These are phyloP conservation scores for Heliconius cydno DNA, from an alignment of 2,888 invertebrate genomes.

Conservation along the genomic window DNA sequence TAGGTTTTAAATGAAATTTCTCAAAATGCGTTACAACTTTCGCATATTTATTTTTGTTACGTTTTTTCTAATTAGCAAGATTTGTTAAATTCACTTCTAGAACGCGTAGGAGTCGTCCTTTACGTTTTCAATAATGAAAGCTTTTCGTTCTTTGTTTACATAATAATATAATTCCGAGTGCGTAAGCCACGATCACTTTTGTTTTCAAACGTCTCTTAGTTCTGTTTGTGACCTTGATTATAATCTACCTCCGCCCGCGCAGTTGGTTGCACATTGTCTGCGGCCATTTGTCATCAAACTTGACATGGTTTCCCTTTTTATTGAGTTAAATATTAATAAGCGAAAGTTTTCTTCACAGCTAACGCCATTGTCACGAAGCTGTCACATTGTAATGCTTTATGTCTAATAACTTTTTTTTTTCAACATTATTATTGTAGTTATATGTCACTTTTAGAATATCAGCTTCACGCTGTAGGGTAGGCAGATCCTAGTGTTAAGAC, in stretches of 20 bases:
- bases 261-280: conserved; percentile 66
- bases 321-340: conserved; percentile 68
- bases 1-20: background rate
- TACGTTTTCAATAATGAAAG: conserved; percentile 12
- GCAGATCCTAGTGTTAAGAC: too few species aligned
- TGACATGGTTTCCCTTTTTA: conserved; percentile 74
- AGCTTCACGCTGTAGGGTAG: too few species aligned
- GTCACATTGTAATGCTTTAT: background rate
- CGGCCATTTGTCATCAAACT: conserved; percentile 63
- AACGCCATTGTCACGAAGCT: conserved; percentile 31
- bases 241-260: conserved; percentile 58
- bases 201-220: conserved; percentile 67
- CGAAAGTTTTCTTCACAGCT: conserved; percentile 63
- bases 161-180: conserved; percentile 53
- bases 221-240: conserved; percentile 67
- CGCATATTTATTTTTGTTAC: background rate
- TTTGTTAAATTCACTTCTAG: background rate
- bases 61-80: background rate
- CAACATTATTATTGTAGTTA: background rate
- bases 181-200: conserved; percentile 74
- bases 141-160: conserved; percentile 46
- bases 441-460: background rate
- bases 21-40: background rate
- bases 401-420: background rate
- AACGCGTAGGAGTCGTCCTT: conserved; percentile 11